Percentiles rank a stretch among this genome's conserved stretches.
Evolutionary conservation across 1,140 invertebrate species (phyloP).

Genomic region (Magallana gigas): DNA sequence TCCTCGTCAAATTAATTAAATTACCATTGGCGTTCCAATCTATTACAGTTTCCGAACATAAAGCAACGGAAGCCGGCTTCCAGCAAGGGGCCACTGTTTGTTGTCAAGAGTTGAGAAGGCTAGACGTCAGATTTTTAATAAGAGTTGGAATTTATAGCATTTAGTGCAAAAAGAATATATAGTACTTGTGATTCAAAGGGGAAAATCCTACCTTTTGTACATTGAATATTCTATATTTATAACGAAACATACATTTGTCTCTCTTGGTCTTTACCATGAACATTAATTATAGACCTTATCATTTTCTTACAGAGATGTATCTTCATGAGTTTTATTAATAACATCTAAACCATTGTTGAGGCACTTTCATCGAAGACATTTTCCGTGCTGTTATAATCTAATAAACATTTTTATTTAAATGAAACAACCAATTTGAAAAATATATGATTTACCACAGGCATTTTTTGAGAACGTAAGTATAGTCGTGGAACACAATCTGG

Average conservation of each 20-base stretch:
- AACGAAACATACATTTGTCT: too few relatives aligned
- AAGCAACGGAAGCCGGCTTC: neutral
- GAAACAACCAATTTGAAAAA: too few relatives aligned
- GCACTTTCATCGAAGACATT: too few relatives aligned
- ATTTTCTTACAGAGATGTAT: neutral
- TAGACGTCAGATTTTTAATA: neutral
- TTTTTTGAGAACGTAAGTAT: too few relatives aligned
- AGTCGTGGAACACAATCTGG: too few relatives aligned
- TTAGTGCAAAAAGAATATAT: neutral
- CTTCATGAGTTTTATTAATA: too few relatives aligned
- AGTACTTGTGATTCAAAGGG: slow-evolving; percentile 1
- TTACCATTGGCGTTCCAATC: slow-evolving; percentile 10
- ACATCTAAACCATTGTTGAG: too few relatives aligned
- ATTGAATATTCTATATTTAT: too few relatives aligned
- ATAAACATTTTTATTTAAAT: too few relatives aligned
- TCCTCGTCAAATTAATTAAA: slow-evolving; percentile 37
- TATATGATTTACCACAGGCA: too few relatives aligned
- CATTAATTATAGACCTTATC: neutral
- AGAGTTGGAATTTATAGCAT: neutral
- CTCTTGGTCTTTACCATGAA: slow-evolving; percentile 1
- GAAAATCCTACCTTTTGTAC: too few relatives aligned
- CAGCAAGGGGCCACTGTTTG: neutral
- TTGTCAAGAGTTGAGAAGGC: neutral
- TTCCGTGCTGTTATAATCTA: too few relatives aligned
- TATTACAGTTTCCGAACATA: neutral